A percentile compares a stretch with the other conserved stretches of the same genome.
These are phyloP conservation scores for Orgyia antiqua DNA, from an alignment of 2,888 invertebrate species.

Conservation along the genomic window DNA sequence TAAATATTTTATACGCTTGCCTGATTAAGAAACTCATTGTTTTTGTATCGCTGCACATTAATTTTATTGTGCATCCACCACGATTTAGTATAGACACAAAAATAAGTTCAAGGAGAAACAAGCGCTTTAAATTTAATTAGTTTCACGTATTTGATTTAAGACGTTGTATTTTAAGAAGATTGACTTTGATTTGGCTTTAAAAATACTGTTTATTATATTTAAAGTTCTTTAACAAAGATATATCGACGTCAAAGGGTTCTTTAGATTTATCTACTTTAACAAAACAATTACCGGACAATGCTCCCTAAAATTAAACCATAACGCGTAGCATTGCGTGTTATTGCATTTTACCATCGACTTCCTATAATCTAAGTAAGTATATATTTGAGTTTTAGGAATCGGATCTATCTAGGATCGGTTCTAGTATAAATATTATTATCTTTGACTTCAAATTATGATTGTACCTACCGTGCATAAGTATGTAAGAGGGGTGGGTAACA, in stretches of 20 bases:
- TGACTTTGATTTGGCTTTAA: conserved; percentile 8
- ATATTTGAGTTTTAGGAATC: too few species aligned
- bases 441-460: conserved; percentile 33
- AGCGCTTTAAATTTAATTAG: conserved; percentile 15
- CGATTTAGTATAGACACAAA: conserved; percentile 13
- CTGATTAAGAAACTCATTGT: conserved; percentile 26
- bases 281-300: too few species aligned
- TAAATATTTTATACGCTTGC: conserved; percentile 21
- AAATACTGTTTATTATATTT: not conserved
- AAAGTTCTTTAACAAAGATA: too few species aligned
- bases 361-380: too few species aligned
- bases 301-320: too few species aligned
- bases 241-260: too few species aligned
- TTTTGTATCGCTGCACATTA: conserved; percentile 19
- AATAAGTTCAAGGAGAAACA: conserved; percentile 12
- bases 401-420: too few species aligned
- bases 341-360: too few species aligned
- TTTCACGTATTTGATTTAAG: conserved; percentile 14
- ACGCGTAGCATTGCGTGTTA: too few species aligned
- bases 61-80: conserved; percentile 20
- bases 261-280: too few species aligned
- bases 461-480: conserved; percentile 27
- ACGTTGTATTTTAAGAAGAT: conserved; percentile 7
- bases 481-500: conserved; percentile 38
- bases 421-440: too few species aligned